These are phyloP conservation scores for Gonatopus flavifemur DNA, from an alignment of 1,140 invertebrate species.

Conservation along the genomic window DNA sequence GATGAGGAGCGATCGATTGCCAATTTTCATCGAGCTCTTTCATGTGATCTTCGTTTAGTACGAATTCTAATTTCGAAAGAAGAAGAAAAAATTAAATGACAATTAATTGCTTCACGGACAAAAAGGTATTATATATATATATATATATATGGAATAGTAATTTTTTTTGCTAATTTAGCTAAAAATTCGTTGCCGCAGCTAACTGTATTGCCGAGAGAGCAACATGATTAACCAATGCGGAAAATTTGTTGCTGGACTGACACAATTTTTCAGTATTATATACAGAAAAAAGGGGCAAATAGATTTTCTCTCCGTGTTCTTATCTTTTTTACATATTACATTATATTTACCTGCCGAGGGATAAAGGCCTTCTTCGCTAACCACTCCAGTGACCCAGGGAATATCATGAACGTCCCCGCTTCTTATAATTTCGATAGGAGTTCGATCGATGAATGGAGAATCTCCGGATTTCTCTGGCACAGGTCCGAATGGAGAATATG, in stretches of 20 bases:
- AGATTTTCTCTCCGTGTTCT: too few relatives aligned
- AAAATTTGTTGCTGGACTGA: too few relatives aligned
- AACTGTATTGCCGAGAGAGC: too few relatives aligned
- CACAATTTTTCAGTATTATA: too few relatives aligned
- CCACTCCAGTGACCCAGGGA: slow-evolving; percentile 63
- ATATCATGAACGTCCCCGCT: slow-evolving; percentile 58
- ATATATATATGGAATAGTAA: too few relatives aligned
- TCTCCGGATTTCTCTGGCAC: slow-evolving; percentile 57
- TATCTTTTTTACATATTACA: too few relatives aligned
- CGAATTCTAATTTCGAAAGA: slow-evolving; percentile 52
- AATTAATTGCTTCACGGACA: not conserved
- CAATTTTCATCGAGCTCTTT: slow-evolving; percentile 61
- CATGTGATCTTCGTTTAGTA: slow-evolving; percentile 49
- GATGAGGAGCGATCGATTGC: slow-evolving; percentile 60
- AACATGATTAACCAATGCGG: too few relatives aligned
- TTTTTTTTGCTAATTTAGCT: too few relatives aligned
- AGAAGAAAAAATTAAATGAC: not conserved
- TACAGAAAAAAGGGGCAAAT: too few relatives aligned
- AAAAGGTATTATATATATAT: too few relatives aligned
- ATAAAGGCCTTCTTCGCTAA: slow-evolving; percentile 65
- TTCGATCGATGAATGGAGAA: slow-evolving; percentile 61
- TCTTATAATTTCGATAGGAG: slow-evolving; percentile 60
- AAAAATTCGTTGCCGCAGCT: too few relatives aligned
- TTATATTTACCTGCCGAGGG: slow-evolving; percentile 64
- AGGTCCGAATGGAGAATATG: slow-evolving; percentile 66